phyloP scores from a whole-genome alignment of 2,888 invertebrate species.

The Heliconius cydno region DNA sequence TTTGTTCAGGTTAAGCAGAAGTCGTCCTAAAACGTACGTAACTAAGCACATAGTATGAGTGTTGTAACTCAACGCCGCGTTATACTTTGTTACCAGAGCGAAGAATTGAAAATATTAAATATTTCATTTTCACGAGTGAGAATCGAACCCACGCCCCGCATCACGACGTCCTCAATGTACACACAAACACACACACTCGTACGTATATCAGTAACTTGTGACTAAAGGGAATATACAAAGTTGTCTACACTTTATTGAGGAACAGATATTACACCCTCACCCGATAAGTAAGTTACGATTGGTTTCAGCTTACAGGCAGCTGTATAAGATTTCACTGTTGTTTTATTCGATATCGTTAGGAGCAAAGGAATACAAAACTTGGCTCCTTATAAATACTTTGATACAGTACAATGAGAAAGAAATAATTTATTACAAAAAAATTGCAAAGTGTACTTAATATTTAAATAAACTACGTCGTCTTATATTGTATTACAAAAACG shows the following conservation, averaged over 20 bases:
- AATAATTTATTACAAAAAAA: constrained; percentile 26
- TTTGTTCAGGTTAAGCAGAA: too few species aligned
- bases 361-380: constrained; percentile 31
- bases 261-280: constrained; percentile 21
- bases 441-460: too few species aligned
- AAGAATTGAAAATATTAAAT: too few species aligned
- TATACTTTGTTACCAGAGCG: too few species aligned
- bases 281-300: constrained; percentile 34
- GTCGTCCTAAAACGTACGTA: too few species aligned
- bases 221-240: neutral
- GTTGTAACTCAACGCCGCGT: too few species aligned
- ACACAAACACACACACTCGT: neutral
- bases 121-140: too few species aligned
- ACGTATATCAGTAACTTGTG: neutral
- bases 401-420: constrained; percentile 23
- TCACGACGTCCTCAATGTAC: too few species aligned
- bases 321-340: constrained; percentile 30
- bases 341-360: constrained; percentile 33
- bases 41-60: too few species aligned
- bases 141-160: too few species aligned
- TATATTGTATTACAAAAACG: too few species aligned
- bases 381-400: constrained; percentile 36
- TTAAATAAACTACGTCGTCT: too few species aligned
- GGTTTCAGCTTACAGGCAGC: constrained; percentile 34
- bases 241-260: constrained; percentile 12